Evolutionary conservation across 1,140 invertebrate species (phyloP).

Genomic region (Chionoecetes opilio): DNA sequence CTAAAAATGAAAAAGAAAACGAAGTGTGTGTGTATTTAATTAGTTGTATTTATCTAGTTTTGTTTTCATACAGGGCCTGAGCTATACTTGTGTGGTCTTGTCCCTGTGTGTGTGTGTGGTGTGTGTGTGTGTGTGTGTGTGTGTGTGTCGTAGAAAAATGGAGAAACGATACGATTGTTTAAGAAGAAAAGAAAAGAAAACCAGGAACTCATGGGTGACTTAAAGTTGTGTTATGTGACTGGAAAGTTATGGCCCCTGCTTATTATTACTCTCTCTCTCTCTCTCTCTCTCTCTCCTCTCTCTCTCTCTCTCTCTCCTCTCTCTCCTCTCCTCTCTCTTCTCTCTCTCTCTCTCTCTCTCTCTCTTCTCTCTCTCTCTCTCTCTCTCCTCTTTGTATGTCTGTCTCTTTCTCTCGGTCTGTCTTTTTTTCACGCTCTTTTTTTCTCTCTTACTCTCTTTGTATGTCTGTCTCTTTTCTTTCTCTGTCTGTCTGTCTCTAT

Average conservation of each 20-base stretch:
- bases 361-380: too few relatives aligned
- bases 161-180: background rate
- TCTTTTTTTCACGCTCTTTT: too few relatives aligned
- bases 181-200: background rate
- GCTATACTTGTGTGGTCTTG: too few relatives aligned
- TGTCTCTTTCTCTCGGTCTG: background rate
- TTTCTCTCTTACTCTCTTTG: background rate
- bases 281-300: background rate
- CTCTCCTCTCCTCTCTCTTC: too few relatives aligned
- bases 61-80: too few relatives aligned
- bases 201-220: background rate
- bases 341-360: too few relatives aligned
- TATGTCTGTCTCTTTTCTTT: conserved; percentile 31
- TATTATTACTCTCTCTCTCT: background rate
- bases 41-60: too few relatives aligned
- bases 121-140: too few relatives aligned
- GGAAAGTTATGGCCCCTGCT: too few relatives aligned
- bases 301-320: too few relatives aligned
- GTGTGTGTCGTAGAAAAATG: background rate
- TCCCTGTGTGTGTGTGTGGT: too few relatives aligned
- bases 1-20: background rate
- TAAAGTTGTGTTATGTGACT: background rate
- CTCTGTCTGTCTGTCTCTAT: conserved; percentile 32
- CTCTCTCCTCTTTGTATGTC: background rate
- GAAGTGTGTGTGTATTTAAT: too few relatives aligned